Evolutionary conservation across 1,140 invertebrate genomes (phyloP), one percentile per base, ranked within the genome.

Genomic region (Daktulosphaira vitifoliae): DNA sequence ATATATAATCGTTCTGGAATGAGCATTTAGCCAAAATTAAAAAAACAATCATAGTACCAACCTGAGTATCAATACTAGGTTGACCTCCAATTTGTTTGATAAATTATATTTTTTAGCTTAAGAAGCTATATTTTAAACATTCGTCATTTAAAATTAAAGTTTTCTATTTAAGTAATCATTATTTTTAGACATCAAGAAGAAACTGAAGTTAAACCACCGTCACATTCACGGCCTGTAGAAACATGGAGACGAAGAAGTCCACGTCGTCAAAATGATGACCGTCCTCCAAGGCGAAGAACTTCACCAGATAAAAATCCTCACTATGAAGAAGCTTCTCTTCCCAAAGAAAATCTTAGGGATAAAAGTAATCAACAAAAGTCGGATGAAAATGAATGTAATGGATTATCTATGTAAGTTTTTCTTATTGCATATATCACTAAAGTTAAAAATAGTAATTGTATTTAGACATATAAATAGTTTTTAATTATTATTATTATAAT

Each of bases 261-360:
- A 50, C 38, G 51, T 9, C 18, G 50, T 16, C 38, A 49, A 66
- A 54, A 44, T 20, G 23, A 56, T 44, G 29, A 39, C 23, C 8
- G 33, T 42, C n/a, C 20, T 23, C 29, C 11, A 11, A 37, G 23
- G 26, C 8, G 49, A 50, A 37, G 8, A 22, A 4, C 11, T 33
- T 44, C 37, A 33, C 46, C 56, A 8, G 68, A 68, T 39, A 56
- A 70, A 11, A 67, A 65, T 9, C 44, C 25, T 0, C 39, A 22
- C 25, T 44, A 71, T 44, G 69, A 71, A 65, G 69, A 69, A 18
- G 69, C 70, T 39, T 69, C 66, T 20, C 68, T 67, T 44, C 70
- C 71, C 18, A 69, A 70, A 44, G 69, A 70, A 62, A 72, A 73
- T 65, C 68, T 65, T 8, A 72, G 70, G 71, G 54, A 44, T n/a